phyloP scores from a whole-genome alignment of 2,113 vertebrate species.

The Pteropus alecto region DNA sequence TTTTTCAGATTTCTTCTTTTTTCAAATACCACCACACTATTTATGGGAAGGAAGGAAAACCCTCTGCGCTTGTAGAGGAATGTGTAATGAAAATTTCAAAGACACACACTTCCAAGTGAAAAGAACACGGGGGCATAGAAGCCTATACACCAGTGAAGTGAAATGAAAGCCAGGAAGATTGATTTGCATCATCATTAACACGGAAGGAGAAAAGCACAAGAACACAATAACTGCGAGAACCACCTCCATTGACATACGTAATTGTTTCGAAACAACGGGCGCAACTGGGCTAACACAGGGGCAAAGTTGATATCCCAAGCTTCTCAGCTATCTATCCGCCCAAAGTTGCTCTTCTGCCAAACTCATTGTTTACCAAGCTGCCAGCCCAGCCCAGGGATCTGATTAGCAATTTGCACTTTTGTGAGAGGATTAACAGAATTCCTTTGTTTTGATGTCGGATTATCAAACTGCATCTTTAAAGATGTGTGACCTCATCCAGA shows the following conservation, averaged over 20 bases:
- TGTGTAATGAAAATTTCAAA: slow-evolving; percentile 60
- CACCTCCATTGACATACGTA: slow-evolving; percentile 51
- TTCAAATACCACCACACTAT: slow-evolving; percentile 44
- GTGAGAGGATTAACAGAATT: slow-evolving; percentile 66
- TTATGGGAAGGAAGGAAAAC: slow-evolving; percentile 37
- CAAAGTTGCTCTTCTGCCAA: slow-evolving; percentile 53
- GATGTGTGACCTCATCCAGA: slow-evolving; percentile 55
- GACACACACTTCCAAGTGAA: slow-evolving; percentile 57
- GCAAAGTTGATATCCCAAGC: slow-evolving; percentile 1
- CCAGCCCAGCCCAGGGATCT: slow-evolving; percentile 55
- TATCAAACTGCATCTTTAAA: slow-evolving; percentile 68
- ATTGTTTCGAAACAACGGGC: slow-evolving; percentile 47
- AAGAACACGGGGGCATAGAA: slow-evolving; percentile 10
- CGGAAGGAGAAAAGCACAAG: slow-evolving; percentile 32
- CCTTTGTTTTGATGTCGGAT: slow-evolving; percentile 67
- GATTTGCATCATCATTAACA: slow-evolving; percentile 60
- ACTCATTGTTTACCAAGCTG: slow-evolving; percentile 54
- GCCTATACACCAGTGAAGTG: not conserved
- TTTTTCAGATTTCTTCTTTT: slow-evolving; percentile 14
- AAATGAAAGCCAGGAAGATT: slow-evolving; percentile 31
- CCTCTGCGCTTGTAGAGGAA: slow-evolving; percentile 50
- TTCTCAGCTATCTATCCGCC: slow-evolving; percentile 49
- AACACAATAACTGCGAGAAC: slow-evolving; percentile 31
- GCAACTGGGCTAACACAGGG: slow-evolving; percentile 48
- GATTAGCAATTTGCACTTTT: slow-evolving; percentile 65